Conservation (phyloP, 2,797 vertebrate species). For the Buceros bicornis region DNA sequence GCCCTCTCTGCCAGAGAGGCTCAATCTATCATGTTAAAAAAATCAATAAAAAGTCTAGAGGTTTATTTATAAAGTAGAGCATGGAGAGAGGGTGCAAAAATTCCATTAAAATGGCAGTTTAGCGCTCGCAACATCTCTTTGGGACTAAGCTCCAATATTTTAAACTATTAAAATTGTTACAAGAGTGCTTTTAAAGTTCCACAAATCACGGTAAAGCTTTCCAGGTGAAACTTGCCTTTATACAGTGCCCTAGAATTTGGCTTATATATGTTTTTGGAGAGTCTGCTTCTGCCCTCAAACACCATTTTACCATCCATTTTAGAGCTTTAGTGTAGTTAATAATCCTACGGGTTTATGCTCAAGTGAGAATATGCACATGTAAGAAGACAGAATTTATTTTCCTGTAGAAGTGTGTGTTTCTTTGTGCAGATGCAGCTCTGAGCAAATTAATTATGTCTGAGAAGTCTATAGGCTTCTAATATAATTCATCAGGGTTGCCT, state of each 20-base stretch:
- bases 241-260: conserved; percentile 27
- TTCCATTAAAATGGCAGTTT: conserved; percentile 65
- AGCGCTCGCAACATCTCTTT: conserved; percentile 35
- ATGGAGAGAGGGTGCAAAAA: conserved; percentile 48
- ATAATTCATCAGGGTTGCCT: conserved; percentile 9
- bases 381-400: conserved; percentile 46
- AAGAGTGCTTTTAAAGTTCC: conserved; percentile 53
- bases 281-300: conserved; percentile 43
- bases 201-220: conserved; percentile 60
- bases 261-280: conserved; percentile 33
- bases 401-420: not conserved
- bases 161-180: conserved; percentile 67
- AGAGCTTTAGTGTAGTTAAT: conserved; percentile 48
- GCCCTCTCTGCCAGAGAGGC: conserved; percentile 31
- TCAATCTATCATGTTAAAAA: conserved; percentile 66
- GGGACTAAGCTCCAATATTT: conserved; percentile 55
- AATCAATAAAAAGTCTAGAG: conserved; percentile 65
- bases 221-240: conserved; percentile 55
- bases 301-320: conserved; percentile 46
- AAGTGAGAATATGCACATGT: not conserved
- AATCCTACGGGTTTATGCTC: conserved; percentile 26
- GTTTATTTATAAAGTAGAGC: conserved; percentile 70
- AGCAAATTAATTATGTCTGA: conserved; percentile 22
- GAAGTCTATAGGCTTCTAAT: not conserved
- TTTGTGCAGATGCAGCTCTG: conserved; percentile 1